A percentile compares a stretch with the other conserved stretches of the same genome.
phyloP scores from a whole-genome alignment of 2,888 invertebrate species.

The Drosophila austrosaltans region DNA sequence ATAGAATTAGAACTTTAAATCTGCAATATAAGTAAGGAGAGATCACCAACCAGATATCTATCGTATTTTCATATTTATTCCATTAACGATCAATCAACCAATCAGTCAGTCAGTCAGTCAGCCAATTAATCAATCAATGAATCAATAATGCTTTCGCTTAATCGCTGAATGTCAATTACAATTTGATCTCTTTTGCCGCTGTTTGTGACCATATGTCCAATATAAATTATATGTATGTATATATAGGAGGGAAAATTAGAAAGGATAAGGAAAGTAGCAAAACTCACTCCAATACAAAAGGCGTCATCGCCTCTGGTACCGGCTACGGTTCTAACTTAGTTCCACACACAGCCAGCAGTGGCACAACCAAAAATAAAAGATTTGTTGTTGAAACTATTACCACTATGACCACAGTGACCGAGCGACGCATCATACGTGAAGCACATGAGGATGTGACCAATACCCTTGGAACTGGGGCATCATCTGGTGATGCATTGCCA shows the following conservation, averaged over 20 bases:
- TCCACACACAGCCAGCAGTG: constrained; percentile 51
- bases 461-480: constrained; percentile 23
- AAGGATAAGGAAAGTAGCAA: constrained; percentile 60
- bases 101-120: background rate
- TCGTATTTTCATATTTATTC: background rate
- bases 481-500: constrained; percentile 47
- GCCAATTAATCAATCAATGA: background rate
- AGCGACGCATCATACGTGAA: constrained; percentile 85
- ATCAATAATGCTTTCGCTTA: constrained; percentile 25
- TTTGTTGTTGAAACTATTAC: constrained; percentile 87
- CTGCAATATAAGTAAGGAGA: background rate
- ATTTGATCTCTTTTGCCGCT: constrained; percentile 3
- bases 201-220: constrained; percentile 12
- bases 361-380: constrained; percentile 81
- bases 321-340: constrained; percentile 22
- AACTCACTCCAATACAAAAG: constrained; percentile 24
- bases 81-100: background rate
- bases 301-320: constrained; percentile 25
- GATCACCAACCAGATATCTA: background rate
- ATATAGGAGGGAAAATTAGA: constrained; percentile 61
- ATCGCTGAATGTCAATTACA: constrained; percentile 37
- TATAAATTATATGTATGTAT: constrained; percentile 28
- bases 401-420: constrained; percentile 87
- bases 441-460: constrained; percentile 78
- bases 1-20: too few relatives aligned